A percentile compares a stretch with the other conserved stretches of the same genome.
Conservation (phyloP, 2,797 vertebrate genomes). For the Okamejei kenojei region DNA sequence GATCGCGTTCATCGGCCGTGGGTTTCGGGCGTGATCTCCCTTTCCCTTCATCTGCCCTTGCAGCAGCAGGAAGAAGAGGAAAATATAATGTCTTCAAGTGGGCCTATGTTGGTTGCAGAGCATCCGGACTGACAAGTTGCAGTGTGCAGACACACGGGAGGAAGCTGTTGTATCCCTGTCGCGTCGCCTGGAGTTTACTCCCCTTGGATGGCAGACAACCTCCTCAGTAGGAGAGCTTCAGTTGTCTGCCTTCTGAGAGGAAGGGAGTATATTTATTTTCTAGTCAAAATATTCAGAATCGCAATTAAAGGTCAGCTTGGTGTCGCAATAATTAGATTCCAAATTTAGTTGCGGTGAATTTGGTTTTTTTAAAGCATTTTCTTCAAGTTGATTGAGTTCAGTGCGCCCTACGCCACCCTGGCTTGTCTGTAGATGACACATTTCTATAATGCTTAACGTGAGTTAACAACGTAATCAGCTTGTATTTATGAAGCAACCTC, state of each 20-base stretch:
- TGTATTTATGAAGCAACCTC: no score
- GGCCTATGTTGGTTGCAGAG: background rate
- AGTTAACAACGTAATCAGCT: no score
- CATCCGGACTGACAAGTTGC: conserved; percentile 6
- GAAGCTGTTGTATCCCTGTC: background rate
- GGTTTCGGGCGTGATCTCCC: background rate
- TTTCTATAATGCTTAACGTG: background rate
- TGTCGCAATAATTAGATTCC: background rate
- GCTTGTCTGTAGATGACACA: background rate
- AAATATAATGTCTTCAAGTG: background rate
- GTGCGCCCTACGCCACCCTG: no score
- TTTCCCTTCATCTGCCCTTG: background rate
- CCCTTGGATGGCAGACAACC: background rate
- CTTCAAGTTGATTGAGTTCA: background rate
- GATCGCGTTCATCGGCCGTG: no score
- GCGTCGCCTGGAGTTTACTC: background rate
- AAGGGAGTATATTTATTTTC: background rate
- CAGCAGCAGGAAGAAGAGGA: background rate
- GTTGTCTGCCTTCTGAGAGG: background rate
- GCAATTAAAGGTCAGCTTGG: background rate
- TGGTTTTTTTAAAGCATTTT: background rate
- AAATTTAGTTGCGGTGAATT: background rate
- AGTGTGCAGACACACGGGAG: background rate
- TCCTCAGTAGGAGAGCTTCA: background rate
- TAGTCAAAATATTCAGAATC: background rate